Evolutionary conservation across 2,113 vertebrate species (phyloP).

Genomic region (Amphilophus citrinellus): DNA sequence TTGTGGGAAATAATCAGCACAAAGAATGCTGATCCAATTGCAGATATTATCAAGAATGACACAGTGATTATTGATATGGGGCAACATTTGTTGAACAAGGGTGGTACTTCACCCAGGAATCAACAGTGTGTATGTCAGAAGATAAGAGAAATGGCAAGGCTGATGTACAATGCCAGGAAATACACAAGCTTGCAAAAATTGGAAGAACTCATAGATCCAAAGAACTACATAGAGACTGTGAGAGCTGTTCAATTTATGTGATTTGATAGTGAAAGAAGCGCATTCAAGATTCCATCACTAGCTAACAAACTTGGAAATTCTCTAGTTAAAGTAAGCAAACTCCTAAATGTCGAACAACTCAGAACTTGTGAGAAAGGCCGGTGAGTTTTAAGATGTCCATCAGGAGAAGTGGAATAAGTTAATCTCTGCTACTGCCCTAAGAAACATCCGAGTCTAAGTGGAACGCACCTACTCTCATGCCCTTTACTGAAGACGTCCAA

Average conservation of each 20-base stretch:
- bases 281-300: slow-evolving; percentile 49
- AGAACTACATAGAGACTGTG: slow-evolving; percentile 35
- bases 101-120: too few relatives aligned
- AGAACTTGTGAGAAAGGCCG: not conserved
- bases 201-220: slow-evolving; percentile 26
- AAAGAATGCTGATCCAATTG: too few relatives aligned
- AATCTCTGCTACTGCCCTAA: too few relatives aligned
- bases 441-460: slow-evolving; percentile 33
- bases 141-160: too few relatives aligned
- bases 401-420: slow-evolving; percentile 18
- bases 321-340: slow-evolving; percentile 50
- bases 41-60: too few relatives aligned
- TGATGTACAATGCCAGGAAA: too few relatives aligned
- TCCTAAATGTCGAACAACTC: slow-evolving; percentile 46
- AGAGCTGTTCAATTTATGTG: slow-evolving; percentile 40
- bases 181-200: too few relatives aligned
- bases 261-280: slow-evolving; percentile 32
- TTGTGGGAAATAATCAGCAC: too few relatives aligned
- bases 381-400: slow-evolving; percentile 47
- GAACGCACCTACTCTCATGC: slow-evolving; percentile 34
- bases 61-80: too few relatives aligned
- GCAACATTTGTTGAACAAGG: too few relatives aligned
- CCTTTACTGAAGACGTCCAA: slow-evolving; percentile 44
- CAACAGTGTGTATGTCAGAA: too few relatives aligned
- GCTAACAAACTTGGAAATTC: slow-evolving; percentile 56